Evolutionary conservation across 2,113 vertebrate species (phyloP), one percentile per base, ranked within the genome.

Genomic region (Dipodomys ordii): DNA sequence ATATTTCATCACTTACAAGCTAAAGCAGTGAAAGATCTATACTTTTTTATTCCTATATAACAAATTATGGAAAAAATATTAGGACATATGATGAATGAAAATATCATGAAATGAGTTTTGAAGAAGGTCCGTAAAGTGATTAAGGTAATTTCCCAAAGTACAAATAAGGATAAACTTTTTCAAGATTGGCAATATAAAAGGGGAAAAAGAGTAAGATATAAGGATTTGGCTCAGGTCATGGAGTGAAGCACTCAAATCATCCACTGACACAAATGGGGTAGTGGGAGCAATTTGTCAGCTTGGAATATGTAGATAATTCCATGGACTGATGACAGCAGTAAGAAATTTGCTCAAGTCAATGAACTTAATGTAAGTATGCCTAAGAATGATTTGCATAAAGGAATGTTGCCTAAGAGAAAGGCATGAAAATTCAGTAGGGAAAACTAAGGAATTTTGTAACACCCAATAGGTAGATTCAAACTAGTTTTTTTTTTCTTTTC

Each of bases 301-400:
- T 67, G 65, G 44, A n/a, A 53, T 81, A 92, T 87, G 16, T 25
- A n/a, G 60, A 30, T 64, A 32, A 32, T 68, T 6, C 30, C 62
- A 62, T n/a, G 46, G 28, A 81, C 25, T 72, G 53, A 74, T 71
- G 73, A 79, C 44, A 53, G 30, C 20, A 90, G 53, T 57, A 16
- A 76, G 67, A 53, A 68, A 60, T 62, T 57, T 88, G 39, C 79
- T 90, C 53, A 64, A 87, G 69, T 44, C 85, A 95, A 64, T 64
- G 73, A 89, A 90, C 72, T 77, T 93, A 71, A 1, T 74, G 22
- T 7, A 44, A 92, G 39, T 57, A 57, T 53, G 71, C 18, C 27
- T 83, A 81, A 82, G 82, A 85, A 81, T 76, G n/a, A 94, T 91
- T 71, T 93, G 7, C 46, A 87, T 87, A 65, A 86, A 85, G 87